These are phyloP conservation scores for Ennomos quercinarius DNA, from an alignment of 2,888 invertebrate species.

Conservation along the genomic window DNA sequence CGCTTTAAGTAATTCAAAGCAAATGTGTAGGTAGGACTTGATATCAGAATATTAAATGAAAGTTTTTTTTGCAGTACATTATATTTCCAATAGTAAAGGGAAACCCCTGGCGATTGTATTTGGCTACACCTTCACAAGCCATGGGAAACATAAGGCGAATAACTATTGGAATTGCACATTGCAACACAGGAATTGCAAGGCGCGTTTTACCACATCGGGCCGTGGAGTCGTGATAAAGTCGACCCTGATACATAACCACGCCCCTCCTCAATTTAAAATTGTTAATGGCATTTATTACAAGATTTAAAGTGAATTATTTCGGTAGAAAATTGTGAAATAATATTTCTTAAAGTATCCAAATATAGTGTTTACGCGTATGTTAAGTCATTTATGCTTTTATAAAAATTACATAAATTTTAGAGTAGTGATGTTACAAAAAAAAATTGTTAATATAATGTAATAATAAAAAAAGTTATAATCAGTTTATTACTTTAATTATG, in stretches of 20 bases:
- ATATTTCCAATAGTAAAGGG: constrained; percentile 1
- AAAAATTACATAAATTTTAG: too few relatives aligned
- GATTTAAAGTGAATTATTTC: background rate
- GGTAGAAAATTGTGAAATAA: too few relatives aligned
- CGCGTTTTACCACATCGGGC: constrained; percentile 10
- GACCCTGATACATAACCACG: background rate
- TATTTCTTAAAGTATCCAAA: too few relatives aligned
- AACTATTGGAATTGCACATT: constrained; percentile 1
- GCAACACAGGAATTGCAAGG: constrained; percentile 28
- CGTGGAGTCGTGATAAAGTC: background rate
- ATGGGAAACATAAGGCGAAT: background rate
- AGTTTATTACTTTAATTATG: too few relatives aligned
- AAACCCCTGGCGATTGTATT: constrained; percentile 1
- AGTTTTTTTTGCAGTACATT: background rate
- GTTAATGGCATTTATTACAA: constrained; percentile 14
- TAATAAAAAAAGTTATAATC: too few relatives aligned
- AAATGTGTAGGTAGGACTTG: too few relatives aligned
- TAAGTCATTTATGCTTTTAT: too few relatives aligned
- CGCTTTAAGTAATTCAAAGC: too few relatives aligned
- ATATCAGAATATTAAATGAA: too few relatives aligned
- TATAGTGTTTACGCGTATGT: too few relatives aligned
- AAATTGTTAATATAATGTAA: too few relatives aligned
- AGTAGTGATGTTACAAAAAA: too few relatives aligned
- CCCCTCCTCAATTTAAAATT: constrained; percentile 12
- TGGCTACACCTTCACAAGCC: background rate